Evolutionary conservation across 1,140 invertebrate species (phyloP).

Genomic region (Potamilus streckersoni): DNA sequence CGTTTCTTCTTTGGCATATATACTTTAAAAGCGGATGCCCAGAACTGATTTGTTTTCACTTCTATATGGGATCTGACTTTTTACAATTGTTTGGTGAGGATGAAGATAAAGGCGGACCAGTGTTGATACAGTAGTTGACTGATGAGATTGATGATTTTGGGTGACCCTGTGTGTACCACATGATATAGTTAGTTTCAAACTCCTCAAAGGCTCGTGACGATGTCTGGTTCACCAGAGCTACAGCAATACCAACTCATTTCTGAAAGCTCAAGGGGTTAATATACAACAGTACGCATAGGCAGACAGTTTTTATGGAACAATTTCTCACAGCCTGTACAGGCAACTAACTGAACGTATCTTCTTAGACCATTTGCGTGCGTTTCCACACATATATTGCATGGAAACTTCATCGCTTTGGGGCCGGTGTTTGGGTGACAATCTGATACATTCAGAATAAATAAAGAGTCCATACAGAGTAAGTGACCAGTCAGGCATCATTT

Average conservation of each 20-base stretch:
- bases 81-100: background rate
- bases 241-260: conserved; percentile 4
- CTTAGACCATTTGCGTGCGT: no score
- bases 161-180: background rate
- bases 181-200: background rate
- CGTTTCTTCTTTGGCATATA: conserved; percentile 2
- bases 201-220: conserved; percentile 10
- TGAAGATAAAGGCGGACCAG: background rate
- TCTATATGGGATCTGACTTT: background rate
- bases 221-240: background rate
- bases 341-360: no score
- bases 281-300: no score
- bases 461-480: no score
- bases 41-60: background rate
- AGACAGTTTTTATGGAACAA: no score
- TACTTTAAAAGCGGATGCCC: conserved; percentile 2
- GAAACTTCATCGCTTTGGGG: no score
- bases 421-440: no score
- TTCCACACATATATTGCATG: no score
- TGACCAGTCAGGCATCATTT: no score
- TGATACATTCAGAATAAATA: no score
- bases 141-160: background rate
- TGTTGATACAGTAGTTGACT: background rate
- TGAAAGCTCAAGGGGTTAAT: no score
- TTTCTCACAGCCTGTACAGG: no score